Conservation (phyloP, 2,113 vertebrate genomes). For the Malaclemys terrapin region DNA sequence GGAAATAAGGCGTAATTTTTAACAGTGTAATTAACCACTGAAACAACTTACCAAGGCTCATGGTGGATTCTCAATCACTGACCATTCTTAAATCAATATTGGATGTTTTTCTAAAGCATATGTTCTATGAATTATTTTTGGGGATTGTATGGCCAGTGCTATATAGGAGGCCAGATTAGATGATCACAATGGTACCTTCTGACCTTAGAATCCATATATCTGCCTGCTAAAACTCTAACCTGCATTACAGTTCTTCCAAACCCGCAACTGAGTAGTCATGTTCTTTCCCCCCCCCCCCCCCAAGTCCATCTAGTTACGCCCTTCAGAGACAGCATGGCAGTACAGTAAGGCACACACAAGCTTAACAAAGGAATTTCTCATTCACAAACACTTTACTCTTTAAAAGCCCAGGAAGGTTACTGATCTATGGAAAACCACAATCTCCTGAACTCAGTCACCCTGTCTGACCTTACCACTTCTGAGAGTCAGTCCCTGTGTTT, state of each 20-base stretch:
- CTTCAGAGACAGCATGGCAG: neutral
- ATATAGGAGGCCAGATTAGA: neutral
- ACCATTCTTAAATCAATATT: neutral
- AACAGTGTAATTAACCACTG: neutral
- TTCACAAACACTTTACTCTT: neutral
- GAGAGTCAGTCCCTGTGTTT: fast-evolving
- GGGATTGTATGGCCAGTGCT: neutral
- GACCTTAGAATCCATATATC: neutral
- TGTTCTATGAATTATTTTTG: neutral
- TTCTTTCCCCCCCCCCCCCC: neutral
- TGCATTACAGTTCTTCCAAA: neutral
- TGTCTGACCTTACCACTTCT: neutral
- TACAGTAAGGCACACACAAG: neutral
- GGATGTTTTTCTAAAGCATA: neutral
- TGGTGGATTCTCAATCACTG: too few species aligned
- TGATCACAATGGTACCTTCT: neutral
- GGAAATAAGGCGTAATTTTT: neutral
- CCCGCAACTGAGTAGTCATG: neutral
- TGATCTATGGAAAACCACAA: neutral
- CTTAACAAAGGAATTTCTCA: neutral
- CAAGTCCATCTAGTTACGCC: neutral
- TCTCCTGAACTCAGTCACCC: fast-evolving
- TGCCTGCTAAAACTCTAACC: neutral
- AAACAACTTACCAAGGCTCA: neutral
- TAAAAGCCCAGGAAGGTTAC: neutral